Evolutionary conservation across 2,888 invertebrate genomes (phyloP), one percentile per base, ranked within the genome.

Genomic region (Leptinotarsa peninsularis): DNA sequence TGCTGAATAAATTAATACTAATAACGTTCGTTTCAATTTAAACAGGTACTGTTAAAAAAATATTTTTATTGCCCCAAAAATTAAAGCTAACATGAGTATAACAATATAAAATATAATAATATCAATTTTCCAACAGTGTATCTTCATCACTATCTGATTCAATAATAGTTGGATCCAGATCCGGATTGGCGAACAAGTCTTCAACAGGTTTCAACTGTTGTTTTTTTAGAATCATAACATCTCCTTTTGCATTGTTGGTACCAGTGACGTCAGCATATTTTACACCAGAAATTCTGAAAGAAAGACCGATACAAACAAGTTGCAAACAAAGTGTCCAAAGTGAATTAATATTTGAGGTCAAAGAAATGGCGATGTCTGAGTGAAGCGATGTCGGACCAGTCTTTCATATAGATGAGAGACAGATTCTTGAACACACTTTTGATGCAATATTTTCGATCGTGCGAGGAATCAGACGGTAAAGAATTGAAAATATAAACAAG

Each of bases 211-310:
- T 80, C 27, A 88, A 81, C 75, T 84, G 84, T 21, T 79, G 73
- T 75, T 81, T 84, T 49, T 82, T 80, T 67, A 85, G 85, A 50
- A 88, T 85, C 23, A 85, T 76, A 27, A 85, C 86, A 81, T 88
- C 84, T 2, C 86, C 85, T 80, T 85, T 87, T 15, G 71, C 70
- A 75, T 87, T 88, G 72, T 85, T 84, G 60, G 76, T 73, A 23
- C 87, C 87, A 60, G 74, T 83, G 14, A 86, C 66, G 74, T 82
- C 79, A 49, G 82, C 80, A 27, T 82, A 76, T 49, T 79, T 79
- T 27, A 88, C 73, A 74, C 85, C 82, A n/a, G 87, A 83, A 73
- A 87, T 78, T 23, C 88, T 88, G 77, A 54, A 83, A 83, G 67
- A 70, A 73, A 4, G 43, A 58, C 15, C 4, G 3, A 71, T 66